These are phyloP conservation scores for Andrena haemorrhoa DNA, from an alignment of 2,888 invertebrate genomes.

Conservation along the genomic window DNA sequence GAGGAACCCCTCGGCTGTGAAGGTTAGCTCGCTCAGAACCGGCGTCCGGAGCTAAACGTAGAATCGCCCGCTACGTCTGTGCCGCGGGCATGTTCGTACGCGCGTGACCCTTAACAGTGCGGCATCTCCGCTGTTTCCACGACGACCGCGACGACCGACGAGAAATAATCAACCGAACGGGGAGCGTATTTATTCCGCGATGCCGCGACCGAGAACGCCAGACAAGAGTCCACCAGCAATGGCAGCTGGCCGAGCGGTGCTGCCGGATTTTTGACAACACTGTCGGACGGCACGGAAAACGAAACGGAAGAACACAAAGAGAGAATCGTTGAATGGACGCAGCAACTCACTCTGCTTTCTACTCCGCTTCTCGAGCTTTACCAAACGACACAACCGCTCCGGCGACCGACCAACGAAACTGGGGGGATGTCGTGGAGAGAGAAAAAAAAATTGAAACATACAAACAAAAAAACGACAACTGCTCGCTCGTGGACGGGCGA, in stretches of 20 bases:
- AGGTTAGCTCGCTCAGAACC: conserved; percentile 69
- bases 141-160: conserved; percentile 54
- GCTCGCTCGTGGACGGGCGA: conserved; percentile 56
- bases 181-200: conserved; percentile 55
- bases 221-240: conserved; percentile 73
- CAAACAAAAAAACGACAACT: conserved; percentile 65
- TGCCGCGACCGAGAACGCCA: conserved; percentile 58
- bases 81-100: conserved; percentile 61
- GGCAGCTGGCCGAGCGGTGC: conserved; percentile 79
- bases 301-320: conserved; percentile 65
- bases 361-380: conserved; percentile 33
- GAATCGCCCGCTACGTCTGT: conserved; percentile 65
- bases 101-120: conserved; percentile 57
- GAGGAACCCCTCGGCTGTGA: conserved; percentile 45
- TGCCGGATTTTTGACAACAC: conserved; percentile 81
- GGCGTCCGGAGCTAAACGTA: conserved; percentile 67
- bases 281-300: conserved; percentile 62
- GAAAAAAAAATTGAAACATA: conserved; percentile 65
- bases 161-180: conserved; percentile 27
- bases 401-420: conserved; percentile 52
- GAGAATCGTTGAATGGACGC: conserved; percentile 60
- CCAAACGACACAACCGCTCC: conserved; percentile 55
- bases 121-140: conserved; percentile 63
- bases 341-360: conserved; percentile 41
- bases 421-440: conserved; percentile 41